phyloP scores from a whole-genome alignment of 1,140 invertebrate species.

The Drosophila saltans region DNA sequence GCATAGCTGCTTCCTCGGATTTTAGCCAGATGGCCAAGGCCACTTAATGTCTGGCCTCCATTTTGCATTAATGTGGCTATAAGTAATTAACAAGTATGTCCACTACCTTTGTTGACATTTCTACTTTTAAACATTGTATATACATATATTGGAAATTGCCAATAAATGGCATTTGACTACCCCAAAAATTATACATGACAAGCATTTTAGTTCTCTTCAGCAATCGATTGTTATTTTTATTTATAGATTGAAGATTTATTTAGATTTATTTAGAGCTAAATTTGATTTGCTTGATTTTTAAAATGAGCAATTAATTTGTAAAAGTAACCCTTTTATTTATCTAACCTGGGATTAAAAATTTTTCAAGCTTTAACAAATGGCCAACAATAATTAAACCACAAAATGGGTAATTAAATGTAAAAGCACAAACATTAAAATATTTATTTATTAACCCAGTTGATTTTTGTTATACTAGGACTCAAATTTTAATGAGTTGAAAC shows the following conservation, averaged over 20 bases:
- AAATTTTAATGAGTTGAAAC: background rate
- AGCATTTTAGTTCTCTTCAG: too few relatives aligned
- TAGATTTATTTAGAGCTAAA: too few relatives aligned
- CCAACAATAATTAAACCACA: background rate
- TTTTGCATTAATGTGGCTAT: constrained; percentile 8
- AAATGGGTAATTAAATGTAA: constrained; percentile 1
- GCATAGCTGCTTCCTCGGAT: constrained; percentile 49
- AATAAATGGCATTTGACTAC: too few relatives aligned
- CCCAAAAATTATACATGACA: too few relatives aligned
- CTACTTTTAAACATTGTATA: too few relatives aligned
- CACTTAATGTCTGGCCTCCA: background rate
- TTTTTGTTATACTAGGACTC: background rate
- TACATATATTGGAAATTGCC: too few relatives aligned
- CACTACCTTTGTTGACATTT: too few relatives aligned
- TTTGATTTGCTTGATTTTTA: too few relatives aligned
- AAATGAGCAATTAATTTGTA: too few relatives aligned
- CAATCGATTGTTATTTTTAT: too few relatives aligned
- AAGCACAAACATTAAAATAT: constrained; percentile 2
- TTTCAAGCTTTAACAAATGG: background rate
- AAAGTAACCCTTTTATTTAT: too few relatives aligned
- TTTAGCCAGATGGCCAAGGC: constrained; percentile 18
- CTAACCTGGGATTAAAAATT: background rate
- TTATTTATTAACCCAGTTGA: background rate
- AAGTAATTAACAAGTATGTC: constrained; percentile 19
- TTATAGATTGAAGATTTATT: too few relatives aligned